Evolutionary conservation across 1,140 invertebrate species (phyloP).

Genomic region (Condylostylus longicornis): DNA sequence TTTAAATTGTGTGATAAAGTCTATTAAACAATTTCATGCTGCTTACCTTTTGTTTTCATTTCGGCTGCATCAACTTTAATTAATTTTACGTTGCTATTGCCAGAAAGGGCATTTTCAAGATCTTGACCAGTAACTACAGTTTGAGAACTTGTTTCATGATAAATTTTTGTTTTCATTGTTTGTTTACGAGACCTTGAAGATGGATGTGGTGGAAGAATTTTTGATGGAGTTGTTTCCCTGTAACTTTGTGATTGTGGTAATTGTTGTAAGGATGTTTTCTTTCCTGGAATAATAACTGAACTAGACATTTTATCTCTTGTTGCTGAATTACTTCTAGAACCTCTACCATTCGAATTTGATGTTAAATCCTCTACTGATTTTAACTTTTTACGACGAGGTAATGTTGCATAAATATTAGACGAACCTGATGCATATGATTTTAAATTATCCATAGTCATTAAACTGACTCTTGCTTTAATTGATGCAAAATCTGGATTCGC

Average conservation of each 20-base stretch:
- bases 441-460: slow-evolving; percentile 31
- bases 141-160: slow-evolving; percentile 58
- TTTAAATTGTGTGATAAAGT: no score
- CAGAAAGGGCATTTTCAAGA: slow-evolving; percentile 51
- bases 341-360: no score
- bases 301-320: slow-evolving; percentile 31
- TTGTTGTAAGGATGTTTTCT: slow-evolving; percentile 16
- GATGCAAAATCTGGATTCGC: slow-evolving; percentile 23
- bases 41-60: no score
- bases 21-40: no score
- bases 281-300: slow-evolving; percentile 24
- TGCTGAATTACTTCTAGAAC: slow-evolving; percentile 33
- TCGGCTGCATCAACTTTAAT: slow-evolving; percentile 34
- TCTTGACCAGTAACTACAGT: slow-evolving; percentile 55
- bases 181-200: slow-evolving; percentile 33
- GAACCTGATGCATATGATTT: slow-evolving; percentile 31
- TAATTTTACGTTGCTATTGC: slow-evolving; percentile 31
- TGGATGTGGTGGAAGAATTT: slow-evolving; percentile 34
- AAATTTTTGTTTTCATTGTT: slow-evolving; percentile 47
- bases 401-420: slow-evolving; percentile 60
- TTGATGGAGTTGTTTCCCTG: slow-evolving; percentile 2
- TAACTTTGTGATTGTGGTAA: slow-evolving; percentile 13
- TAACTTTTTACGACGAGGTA: slow-evolving; percentile 50
- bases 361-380: slow-evolving; percentile 37
- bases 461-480: slow-evolving; percentile 24